These are phyloP conservation scores for Larimichthys polyactis DNA, from an alignment of 2,113 vertebrate genomes.

Conservation along the genomic window DNA sequence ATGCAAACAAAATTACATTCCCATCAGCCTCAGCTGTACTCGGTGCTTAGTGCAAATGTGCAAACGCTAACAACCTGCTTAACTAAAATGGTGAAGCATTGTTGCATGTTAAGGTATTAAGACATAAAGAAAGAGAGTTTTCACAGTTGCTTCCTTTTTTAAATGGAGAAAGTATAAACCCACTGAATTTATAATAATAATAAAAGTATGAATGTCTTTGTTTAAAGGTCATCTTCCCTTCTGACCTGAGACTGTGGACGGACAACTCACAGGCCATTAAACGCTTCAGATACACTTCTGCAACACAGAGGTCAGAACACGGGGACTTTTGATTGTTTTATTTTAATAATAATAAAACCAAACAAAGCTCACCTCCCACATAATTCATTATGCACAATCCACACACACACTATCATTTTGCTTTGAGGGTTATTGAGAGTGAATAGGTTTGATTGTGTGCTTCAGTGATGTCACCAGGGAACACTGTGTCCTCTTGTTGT, in stretches of 20 bases:
- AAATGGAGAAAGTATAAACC: neutral
- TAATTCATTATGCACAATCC: neutral
- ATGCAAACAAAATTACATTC: too few relatives aligned
- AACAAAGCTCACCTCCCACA: conserved; percentile 25
- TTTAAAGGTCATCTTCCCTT: conserved; percentile 33
- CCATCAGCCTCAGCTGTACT: too few relatives aligned
- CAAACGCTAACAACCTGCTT: neutral
- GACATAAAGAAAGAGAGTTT: neutral
- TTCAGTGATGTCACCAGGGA: conserved; percentile 41
- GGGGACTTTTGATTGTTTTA: neutral
- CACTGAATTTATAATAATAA: neutral
- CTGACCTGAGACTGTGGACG: conserved; percentile 30
- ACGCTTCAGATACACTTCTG: conserved; percentile 80
- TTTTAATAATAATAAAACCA: neutral
- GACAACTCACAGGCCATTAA: conserved; percentile 53
- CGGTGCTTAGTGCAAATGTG: neutral
- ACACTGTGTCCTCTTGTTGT: conserved; percentile 33
- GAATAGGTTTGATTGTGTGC: conserved; percentile 38
- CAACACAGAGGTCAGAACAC: conserved; percentile 81
- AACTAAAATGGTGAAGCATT: neutral
- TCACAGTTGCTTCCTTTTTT: neutral
- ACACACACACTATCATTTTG: neutral
- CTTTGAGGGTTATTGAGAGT: conserved; percentile 22
- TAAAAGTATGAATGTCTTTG: neutral
- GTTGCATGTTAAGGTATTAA: neutral